Conservation (phyloP, 2,797 vertebrate species). For the Tragelaphus eurycerus region DNA sequence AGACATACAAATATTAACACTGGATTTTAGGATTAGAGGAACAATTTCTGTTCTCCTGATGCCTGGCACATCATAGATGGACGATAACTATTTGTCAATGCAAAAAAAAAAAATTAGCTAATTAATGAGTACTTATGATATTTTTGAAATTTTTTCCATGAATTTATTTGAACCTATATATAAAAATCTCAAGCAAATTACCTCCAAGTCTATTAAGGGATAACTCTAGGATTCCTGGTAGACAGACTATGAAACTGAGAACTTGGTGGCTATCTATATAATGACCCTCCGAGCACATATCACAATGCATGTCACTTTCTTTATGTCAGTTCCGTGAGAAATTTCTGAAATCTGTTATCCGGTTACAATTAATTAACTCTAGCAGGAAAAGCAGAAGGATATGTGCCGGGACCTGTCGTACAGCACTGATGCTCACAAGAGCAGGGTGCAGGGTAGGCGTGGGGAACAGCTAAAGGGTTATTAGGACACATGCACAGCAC, state of each 20-base stretch:
- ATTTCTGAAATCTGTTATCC: not conserved
- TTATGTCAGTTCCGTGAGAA: not conserved
- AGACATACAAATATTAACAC: not conserved
- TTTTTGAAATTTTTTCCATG: not conserved
- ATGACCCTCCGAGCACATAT: not conserved
- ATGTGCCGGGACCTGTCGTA: accelerated
- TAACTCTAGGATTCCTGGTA: not conserved
- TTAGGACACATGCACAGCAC: accelerated
- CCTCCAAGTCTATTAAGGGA: not conserved
- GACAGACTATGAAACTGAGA: not conserved
- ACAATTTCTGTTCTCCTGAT: no score
- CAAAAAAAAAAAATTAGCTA: not conserved
- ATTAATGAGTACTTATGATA: not conserved
- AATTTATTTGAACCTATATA: not conserved
- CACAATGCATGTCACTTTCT: not conserved
- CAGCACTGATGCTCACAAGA: not conserved
- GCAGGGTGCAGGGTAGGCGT: not conserved
- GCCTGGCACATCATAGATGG: not conserved
- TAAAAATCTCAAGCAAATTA: not conserved
- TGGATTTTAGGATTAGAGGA: not conserved
- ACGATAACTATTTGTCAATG: not conserved
- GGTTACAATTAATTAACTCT: not conserved
- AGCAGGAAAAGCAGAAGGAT: not conserved
- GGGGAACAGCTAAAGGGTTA: not conserved
- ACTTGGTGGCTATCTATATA: not conserved